These are phyloP conservation scores for Hydropsyche betteni DNA, from an alignment of 2,888 invertebrate genomes.

Conservation along the genomic window DNA sequence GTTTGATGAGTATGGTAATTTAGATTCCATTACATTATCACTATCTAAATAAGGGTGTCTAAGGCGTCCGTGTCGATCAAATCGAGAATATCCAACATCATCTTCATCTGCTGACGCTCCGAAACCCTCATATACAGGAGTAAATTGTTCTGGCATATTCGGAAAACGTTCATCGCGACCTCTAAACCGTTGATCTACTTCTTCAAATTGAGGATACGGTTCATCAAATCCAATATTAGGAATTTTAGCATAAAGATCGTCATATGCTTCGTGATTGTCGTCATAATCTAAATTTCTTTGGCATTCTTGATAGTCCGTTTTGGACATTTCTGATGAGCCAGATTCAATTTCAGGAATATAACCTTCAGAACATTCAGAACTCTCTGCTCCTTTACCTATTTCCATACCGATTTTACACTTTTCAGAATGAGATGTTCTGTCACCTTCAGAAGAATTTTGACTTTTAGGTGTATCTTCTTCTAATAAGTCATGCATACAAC, in stretches of 20 bases:
- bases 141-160: constrained; percentile 54
- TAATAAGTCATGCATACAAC: constrained; percentile 63
- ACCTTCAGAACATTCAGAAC: constrained; percentile 74
- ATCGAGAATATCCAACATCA: constrained; percentile 73
- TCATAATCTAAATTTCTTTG: constrained; percentile 56
- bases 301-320: constrained; percentile 58
- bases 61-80: constrained; percentile 68
- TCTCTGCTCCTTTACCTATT: constrained; percentile 66
- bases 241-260: constrained; percentile 56
- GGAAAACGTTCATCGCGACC: constrained; percentile 61
- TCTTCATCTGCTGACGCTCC: constrained; percentile 72
- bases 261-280: constrained; percentile 66
- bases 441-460: constrained; percentile 65
- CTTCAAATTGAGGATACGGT: constrained; percentile 50
- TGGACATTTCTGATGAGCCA: constrained; percentile 70
- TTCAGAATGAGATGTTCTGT: constrained; percentile 60
- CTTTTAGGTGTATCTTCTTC: constrained; percentile 65
- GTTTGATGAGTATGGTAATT: constrained; percentile 57
- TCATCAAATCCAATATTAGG: constrained; percentile 50
- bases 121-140: constrained; percentile 66
- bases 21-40: constrained; percentile 58
- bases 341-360: constrained; percentile 74
- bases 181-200: constrained; percentile 45
- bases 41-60: constrained; percentile 66
- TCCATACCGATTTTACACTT: constrained; percentile 57